A percentile compares a stretch with the other conserved stretches of the same genome.
Evolutionary conservation across 2,113 vertebrate genomes (phyloP).

Genomic region (Martes martes): DNA sequence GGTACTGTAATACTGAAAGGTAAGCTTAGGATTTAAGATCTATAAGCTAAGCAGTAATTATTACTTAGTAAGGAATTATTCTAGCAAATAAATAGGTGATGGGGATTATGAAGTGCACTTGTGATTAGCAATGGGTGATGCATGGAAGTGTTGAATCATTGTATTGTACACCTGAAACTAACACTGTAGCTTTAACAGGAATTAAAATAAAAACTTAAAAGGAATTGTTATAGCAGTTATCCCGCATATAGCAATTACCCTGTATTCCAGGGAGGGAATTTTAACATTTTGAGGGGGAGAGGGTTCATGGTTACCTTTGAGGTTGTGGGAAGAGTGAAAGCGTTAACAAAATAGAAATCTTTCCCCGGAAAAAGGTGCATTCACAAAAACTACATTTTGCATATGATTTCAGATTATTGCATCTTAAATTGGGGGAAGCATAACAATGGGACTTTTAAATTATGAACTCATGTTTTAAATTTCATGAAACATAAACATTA

Average conservation of each 20-base stretch:
- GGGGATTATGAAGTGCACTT: neutral
- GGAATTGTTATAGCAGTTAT: neutral
- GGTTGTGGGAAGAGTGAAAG: neutral
- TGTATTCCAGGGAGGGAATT: neutral
- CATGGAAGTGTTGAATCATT: neutral
- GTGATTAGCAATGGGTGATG: neutral
- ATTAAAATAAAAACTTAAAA: neutral
- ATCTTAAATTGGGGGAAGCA: neutral
- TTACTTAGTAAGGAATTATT: neutral
- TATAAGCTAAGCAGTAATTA: neutral
- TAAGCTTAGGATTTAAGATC: slow-evolving; percentile 59
- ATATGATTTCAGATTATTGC: neutral
- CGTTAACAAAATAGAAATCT: neutral
- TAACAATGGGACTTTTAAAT: neutral
- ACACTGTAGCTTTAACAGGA: neutral
- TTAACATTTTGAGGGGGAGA: neutral
- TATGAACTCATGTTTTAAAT: slow-evolving; percentile 9
- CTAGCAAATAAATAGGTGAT: neutral
- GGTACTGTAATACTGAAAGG: slow-evolving; percentile 84
- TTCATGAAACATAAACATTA: neutral
- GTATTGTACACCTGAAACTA: neutral
- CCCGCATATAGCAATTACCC: neutral
- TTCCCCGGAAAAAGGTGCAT: neutral
- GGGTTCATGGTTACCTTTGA: neutral
- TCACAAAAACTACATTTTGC: neutral